Base-by-base conservation (phyloP, 2,113 vertebrate species). In the Chelonoidis abingdonii region DNA sequence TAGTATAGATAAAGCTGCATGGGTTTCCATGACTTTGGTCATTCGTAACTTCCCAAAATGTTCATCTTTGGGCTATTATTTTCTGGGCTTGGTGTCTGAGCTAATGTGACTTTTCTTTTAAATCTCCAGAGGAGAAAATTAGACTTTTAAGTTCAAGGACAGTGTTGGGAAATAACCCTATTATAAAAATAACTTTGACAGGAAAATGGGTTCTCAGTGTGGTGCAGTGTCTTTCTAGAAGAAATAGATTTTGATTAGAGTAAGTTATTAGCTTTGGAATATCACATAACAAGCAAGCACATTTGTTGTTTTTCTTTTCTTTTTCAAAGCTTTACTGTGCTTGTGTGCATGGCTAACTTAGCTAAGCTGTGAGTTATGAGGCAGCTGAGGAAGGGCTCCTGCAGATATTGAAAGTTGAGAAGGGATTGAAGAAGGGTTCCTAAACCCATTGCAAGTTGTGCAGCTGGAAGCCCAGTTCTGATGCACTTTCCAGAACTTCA, bases 341-440 rank as follows among this genome's bases (percentile, higher is more conserved):
- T 87, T 93, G 10, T 79, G 54, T 93, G 49, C 2, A 2, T 76
- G 59, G 44, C 25, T 89, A 19, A 10, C 22, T 93, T 82, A 47
- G 6, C 53, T 62, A 57, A 9, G 76, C 35, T 69, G 49, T 50
- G 62, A 52, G 3, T 24, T 38, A 6, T 75, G 35, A 92, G 89
- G 52, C 87, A 47, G 25, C 17, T 86, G 35, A 84, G 27, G 72
- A 78, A 17, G 72, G 44, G 41, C 38, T 92, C 56, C 24, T 75
- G 50, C 47, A 69, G 21, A 85, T 69, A 76, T 49, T 93, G 59
- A 19, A 85, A 94, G 47, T 2, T 82, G 41, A 84, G 87, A 92
- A 93, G 52, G 44, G 41, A 27, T 52, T 76, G 56, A 87, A 92
- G 29, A 38, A 93, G 41, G 65, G n/a, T 6, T 89, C 62, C 41